Evolutionary conservation across 2,797 vertebrate genomes (phyloP).

Genomic region (Xiphophorus birchmanni): DNA sequence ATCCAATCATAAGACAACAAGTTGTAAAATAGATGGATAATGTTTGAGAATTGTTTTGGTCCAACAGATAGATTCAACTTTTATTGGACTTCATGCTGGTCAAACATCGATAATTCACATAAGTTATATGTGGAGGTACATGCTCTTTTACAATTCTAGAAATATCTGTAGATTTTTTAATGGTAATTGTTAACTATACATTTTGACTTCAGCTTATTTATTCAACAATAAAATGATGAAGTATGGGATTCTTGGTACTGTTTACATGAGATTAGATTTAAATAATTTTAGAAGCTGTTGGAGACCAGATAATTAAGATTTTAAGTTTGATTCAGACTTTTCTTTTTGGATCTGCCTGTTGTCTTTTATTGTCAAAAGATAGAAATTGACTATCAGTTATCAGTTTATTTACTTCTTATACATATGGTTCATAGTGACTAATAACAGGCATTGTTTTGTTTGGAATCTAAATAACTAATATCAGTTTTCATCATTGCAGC

Average conservation of each 20-base stretch:
- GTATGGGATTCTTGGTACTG: neutral
- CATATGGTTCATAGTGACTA: neutral
- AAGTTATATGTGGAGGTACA: neutral
- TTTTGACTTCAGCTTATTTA: neutral
- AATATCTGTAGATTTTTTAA: neutral
- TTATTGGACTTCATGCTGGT: neutral
- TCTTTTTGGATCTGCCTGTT: neutral
- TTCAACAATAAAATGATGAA: neutral
- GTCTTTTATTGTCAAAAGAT: neutral
- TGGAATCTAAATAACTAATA: neutral
- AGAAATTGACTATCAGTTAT: neutral
- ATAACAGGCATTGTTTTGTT: neutral
- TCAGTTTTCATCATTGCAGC: neutral
- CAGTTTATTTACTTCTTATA: neutral
- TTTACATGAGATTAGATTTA: neutral
- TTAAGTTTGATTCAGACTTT: neutral
- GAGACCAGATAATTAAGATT: neutral
- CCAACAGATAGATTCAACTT: neutral
- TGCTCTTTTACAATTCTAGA: neutral
- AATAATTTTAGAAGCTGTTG: neutral
- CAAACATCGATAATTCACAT: neutral
- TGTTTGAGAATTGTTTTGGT: neutral
- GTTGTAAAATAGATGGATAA: neutral
- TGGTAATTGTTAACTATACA: neutral
- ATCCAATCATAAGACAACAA: neutral